Base-by-base conservation (phyloP, 2,888 invertebrate species). In the Caenorhabditis japonica region DNA sequence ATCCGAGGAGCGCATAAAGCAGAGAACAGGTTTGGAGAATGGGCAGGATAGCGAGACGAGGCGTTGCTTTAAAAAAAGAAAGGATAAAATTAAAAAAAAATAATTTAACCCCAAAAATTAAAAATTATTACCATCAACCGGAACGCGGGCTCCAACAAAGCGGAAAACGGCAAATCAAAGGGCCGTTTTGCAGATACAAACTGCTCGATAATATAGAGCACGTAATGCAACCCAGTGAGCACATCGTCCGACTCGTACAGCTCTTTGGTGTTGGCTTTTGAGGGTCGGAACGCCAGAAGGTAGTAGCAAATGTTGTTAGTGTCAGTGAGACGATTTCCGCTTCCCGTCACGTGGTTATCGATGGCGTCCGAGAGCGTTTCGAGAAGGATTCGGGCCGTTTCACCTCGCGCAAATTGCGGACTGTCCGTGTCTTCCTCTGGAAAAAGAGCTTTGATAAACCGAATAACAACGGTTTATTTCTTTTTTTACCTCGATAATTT, bases 101-200 rank as follows among this genome's bases (percentile, higher is more conserved):
- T n/a, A n/a, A n/a, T n/a, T n/a, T n/a, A n/a, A n/a, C n/a, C n/a
- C n/a, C n/a, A n/a, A n/a, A n/a, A n/a, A n/a, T n/a, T n/a, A n/a
- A n/a, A n/a, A n/a, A n/a, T n/a, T 53, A 60, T 34, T 21, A 84
- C 84, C 69, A 85, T 46, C 13, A 85, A 55, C 10, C 86, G 64
- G 23, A 86, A 79, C 7, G 77, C 69, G 4, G 86, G 85, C 47
- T 85, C 85, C 41, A 82, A 66, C 7, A 85, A 60, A 1, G 82
- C 84, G 7, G 85, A 81, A 55, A 75, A 85, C 1, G 77, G 74
- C 7, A 78, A 58, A 7, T 41, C 19, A 39, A 83, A 75, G 2
- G 84, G 84, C 5, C 72, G 58, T 12, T 60, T 21, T 4, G 73
- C 55, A 4, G 53, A 25, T 12, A 76, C 71, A 38, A 85, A 79